Conservation (phyloP, 2,113 vertebrate genomes). For the Pterocles burchelli region DNA sequence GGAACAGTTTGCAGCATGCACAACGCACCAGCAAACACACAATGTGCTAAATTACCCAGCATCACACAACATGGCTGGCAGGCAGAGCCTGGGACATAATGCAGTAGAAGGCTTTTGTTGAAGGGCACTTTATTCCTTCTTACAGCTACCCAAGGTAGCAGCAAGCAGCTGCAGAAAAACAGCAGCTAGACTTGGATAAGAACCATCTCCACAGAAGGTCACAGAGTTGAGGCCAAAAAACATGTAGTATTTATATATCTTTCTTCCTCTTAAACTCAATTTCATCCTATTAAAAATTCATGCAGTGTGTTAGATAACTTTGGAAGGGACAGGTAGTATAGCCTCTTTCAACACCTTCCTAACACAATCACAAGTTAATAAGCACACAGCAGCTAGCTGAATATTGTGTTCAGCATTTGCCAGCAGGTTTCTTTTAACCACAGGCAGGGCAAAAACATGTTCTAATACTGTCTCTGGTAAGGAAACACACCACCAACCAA, state of each 20-base stretch:
- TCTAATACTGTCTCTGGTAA: background rate
- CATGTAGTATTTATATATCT: background rate
- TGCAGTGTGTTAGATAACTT: fast-evolving
- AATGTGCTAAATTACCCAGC: background rate
- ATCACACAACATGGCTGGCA: background rate
- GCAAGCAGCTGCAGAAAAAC: background rate
- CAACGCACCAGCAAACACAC: background rate
- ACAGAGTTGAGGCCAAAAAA: background rate
- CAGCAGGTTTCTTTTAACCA: background rate
- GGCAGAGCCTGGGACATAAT: background rate
- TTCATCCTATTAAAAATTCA: background rate
- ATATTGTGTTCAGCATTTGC: background rate
- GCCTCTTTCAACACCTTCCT: background rate
- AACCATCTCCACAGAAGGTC: background rate
- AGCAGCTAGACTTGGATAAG: background rate
- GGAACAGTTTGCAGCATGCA: background rate
- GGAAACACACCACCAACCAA: background rate
- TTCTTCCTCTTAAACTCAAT: background rate
- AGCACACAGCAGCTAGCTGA: fast-evolving
- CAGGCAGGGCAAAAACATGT: background rate
- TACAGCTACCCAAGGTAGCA: background rate
- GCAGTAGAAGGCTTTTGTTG: fast-evolving
- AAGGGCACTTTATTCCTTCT: background rate
- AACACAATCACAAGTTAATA: background rate
- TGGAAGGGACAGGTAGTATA: fast-evolving